Evolutionary conservation across 2,797 vertebrate genomes (phyloP), one percentile per base, ranked within the genome.

Genomic region (Moxostoma hubbsi): DNA sequence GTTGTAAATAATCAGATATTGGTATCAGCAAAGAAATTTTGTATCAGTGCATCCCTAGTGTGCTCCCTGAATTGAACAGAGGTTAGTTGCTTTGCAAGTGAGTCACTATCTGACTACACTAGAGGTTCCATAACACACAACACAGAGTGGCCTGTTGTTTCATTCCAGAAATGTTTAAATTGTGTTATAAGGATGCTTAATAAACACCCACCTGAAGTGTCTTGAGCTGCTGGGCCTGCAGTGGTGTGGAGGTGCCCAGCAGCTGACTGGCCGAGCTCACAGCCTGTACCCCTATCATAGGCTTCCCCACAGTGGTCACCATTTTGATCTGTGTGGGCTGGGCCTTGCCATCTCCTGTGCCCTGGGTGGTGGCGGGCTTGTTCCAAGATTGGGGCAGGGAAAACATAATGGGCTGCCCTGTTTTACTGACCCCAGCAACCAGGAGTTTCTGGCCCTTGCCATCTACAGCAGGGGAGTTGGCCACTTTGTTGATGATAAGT

Each of bases 141-240:
- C 11, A 62, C 18, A 36, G 10, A 43, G 16, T 36, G 18, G 2
- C 1, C 59, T 43, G 8, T 18, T 13, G 2, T 24, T 43, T 54
- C 0, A 43, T 36, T 55, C 15, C 1, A 53, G 16, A 11, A 50
- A 24, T 4, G 6, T 51, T 11, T 67, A 12, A 6, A 43, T 15
- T 6, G 15, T 24, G 15, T 13, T 10, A 55, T 10, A 45, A 10
- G 1, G 8, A 77, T 7, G 43, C n/a, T 11, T 16, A 47, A 63
- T 10, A 71, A 9, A 55, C 11, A 84, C 87, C 92, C 93, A 99
- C 98, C 97, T 99, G 98, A 18, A 98, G 91, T 24, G 96, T 93
- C 94, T 99, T 98, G 83, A 98, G 94, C 88, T 97, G 96, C 92
- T 98, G 97, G 78, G 94, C 92, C 90, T 97, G 97, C 87, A 98